phyloP scores from a whole-genome alignment of 2,888 invertebrate genomes.

The Octodonta nipae region DNA sequence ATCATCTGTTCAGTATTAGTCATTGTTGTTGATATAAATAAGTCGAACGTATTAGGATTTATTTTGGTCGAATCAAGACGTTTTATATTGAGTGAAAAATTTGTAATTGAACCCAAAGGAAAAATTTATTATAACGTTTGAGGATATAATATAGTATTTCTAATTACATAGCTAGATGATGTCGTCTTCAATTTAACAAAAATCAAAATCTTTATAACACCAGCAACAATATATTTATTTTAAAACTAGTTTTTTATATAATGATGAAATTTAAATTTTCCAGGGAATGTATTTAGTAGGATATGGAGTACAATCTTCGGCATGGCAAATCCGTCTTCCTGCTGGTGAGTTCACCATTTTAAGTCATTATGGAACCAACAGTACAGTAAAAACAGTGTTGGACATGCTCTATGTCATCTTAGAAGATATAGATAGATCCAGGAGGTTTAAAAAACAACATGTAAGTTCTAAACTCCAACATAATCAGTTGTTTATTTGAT shows the following conservation, averaged over 20 bases:
- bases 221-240: too few relatives aligned
- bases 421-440: slow-evolving; percentile 27
- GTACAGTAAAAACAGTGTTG: slow-evolving; percentile 27
- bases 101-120: too few relatives aligned
- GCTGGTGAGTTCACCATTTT: slow-evolving; percentile 30
- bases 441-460: slow-evolving; percentile 21
- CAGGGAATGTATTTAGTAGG: slow-evolving; percentile 34
- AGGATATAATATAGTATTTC: neutral
- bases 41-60: too few relatives aligned
- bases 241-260: too few relatives aligned
- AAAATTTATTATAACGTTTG: too few relatives aligned
- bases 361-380: slow-evolving; percentile 30
- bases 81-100: too few relatives aligned
- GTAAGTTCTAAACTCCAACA: slow-evolving; percentile 13
- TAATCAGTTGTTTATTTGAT: slow-evolving; percentile 11
- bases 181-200: neutral
- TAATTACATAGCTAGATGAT: neutral
- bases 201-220: neutral
- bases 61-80: too few relatives aligned
- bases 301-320: slow-evolving; percentile 33
- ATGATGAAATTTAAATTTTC: slow-evolving; percentile 9
- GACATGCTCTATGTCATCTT: slow-evolving; percentile 25
- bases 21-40: too few relatives aligned
- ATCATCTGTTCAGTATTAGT: too few relatives aligned
- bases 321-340: slow-evolving; percentile 34